A percentile compares a stretch with the other conserved stretches of the same genome.
These are phyloP conservation scores for Paraescarpia echinospica DNA, from an alignment of 1,140 invertebrate species.

Conservation along the genomic window DNA sequence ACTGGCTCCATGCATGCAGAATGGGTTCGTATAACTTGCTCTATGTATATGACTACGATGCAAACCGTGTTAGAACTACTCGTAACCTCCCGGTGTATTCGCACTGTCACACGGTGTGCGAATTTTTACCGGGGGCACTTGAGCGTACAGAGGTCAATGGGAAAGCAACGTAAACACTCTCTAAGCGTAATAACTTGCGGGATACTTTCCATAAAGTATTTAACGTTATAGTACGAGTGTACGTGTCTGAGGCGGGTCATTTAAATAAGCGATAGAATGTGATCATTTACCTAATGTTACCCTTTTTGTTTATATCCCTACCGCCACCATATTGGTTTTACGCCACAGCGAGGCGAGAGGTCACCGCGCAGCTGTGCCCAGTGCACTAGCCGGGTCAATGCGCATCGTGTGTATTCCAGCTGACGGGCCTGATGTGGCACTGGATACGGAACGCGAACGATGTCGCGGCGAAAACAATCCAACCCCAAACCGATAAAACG, in stretches of 20 bases:
- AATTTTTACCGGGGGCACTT: constrained; percentile 4
- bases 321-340: neutral
- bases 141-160: neutral
- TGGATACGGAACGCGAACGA: constrained; percentile 13
- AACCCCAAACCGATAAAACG: constrained; percentile 15
- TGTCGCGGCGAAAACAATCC: constrained; percentile 20
- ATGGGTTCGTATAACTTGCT: neutral
- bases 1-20: neutral
- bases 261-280: neutral
- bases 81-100: neutral
- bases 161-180: neutral
- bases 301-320: neutral
- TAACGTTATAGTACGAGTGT: neutral
- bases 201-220: neutral
- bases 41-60: neutral
- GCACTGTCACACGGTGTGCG: neutral
- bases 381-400: neutral
- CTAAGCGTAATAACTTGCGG: neutral
- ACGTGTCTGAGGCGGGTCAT: neutral
- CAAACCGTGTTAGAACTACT: neutral
- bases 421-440: constrained; percentile 14
- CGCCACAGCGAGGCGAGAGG: constrained; percentile 2
- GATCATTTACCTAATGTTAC: neutral
- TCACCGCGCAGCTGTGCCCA: constrained; percentile 11
- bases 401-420: constrained; percentile 11